A percentile compares a stretch with the other conserved stretches of the same genome.
These are phyloP conservation scores for Smittia sp. DNA, from an alignment of 2,888 invertebrate genomes.

Conservation along the genomic window DNA sequence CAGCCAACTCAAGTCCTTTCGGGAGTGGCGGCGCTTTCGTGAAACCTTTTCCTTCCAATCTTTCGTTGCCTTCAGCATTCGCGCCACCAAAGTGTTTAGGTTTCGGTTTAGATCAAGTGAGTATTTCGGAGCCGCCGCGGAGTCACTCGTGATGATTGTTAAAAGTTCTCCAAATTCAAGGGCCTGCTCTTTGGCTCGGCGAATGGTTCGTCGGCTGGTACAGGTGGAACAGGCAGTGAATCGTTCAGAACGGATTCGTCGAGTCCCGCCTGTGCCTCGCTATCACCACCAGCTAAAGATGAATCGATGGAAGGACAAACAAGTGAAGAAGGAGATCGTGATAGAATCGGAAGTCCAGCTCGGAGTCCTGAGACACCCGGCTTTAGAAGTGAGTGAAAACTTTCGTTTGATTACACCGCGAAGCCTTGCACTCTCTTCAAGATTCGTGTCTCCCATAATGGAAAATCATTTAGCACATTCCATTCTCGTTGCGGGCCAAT, in stretches of 20 bases:
- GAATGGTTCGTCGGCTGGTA: slow-evolving; percentile 53
- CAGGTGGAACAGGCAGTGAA: slow-evolving; percentile 48
- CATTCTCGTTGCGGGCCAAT: neutral
- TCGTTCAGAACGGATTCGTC: slow-evolving; percentile 60
- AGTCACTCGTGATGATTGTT: neutral
- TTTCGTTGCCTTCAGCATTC: slow-evolving; percentile 69
- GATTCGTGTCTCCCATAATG: slow-evolving; percentile 31
- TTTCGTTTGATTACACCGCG: neutral
- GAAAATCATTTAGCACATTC: slow-evolving; percentile 38
- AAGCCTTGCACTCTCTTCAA: neutral
- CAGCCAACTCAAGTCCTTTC: slow-evolving; percentile 61
- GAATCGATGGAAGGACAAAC: slow-evolving; percentile 60
- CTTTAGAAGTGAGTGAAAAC: slow-evolving; percentile 59
- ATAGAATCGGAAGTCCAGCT: slow-evolving; percentile 47
- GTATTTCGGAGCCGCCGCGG: slow-evolving; percentile 41
- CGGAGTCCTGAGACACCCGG: slow-evolving; percentile 56
- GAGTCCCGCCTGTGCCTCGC: slow-evolving; percentile 61
- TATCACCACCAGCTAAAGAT: slow-evolving; percentile 56
- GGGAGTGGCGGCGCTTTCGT: slow-evolving; percentile 59
- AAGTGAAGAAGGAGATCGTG: slow-evolving; percentile 59
- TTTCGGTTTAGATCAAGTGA: slow-evolving; percentile 54
- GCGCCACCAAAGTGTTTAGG: slow-evolving; percentile 66
- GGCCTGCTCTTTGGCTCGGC: slow-evolving; percentile 44
- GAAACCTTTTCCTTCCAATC: slow-evolving; percentile 61
- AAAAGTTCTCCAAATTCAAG: slow-evolving; percentile 42